phyloP scores from a whole-genome alignment of 2,113 vertebrate species.

The Pogona vitticeps region DNA sequence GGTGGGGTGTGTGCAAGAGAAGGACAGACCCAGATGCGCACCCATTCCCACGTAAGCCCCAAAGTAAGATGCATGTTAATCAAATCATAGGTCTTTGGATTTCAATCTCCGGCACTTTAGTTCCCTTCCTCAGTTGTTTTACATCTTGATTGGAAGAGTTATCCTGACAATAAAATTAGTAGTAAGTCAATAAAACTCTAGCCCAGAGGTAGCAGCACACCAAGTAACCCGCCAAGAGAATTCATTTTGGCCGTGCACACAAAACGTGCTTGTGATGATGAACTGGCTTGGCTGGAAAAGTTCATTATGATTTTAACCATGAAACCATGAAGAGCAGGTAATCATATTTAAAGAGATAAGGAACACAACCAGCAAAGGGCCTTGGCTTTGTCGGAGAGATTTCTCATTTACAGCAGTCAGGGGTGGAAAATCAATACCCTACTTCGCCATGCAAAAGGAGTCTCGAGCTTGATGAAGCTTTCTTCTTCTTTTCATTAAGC shows the following conservation, averaged over 20 bases:
- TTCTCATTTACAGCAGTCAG: constrained; percentile 74
- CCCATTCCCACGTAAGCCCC: background rate
- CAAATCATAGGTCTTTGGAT: constrained; percentile 64
- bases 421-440: constrained; percentile 76
- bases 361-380: constrained; percentile 51
- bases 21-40: background rate
- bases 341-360: constrained; percentile 77
- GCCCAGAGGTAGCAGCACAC: constrained; percentile 64
- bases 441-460: constrained; percentile 64
- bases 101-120: constrained; percentile 64
- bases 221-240: constrained; percentile 51
- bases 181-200: constrained; percentile 72
- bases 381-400: constrained; percentile 66
- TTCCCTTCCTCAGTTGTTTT: constrained; percentile 73
- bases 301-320: constrained; percentile 66
- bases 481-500: constrained; percentile 38
- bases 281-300: constrained; percentile 57
- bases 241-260: constrained; percentile 32
- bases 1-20: background rate
- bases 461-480: constrained; percentile 58
- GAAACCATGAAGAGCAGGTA: constrained; percentile 68
- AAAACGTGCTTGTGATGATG: background rate
- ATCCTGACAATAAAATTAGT: constrained; percentile 78
- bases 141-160: constrained; percentile 79
- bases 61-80: constrained; percentile 61